These are phyloP conservation scores for Turnix velox DNA, from an alignment of 2,113 vertebrate species.

Conservation along the genomic window DNA sequence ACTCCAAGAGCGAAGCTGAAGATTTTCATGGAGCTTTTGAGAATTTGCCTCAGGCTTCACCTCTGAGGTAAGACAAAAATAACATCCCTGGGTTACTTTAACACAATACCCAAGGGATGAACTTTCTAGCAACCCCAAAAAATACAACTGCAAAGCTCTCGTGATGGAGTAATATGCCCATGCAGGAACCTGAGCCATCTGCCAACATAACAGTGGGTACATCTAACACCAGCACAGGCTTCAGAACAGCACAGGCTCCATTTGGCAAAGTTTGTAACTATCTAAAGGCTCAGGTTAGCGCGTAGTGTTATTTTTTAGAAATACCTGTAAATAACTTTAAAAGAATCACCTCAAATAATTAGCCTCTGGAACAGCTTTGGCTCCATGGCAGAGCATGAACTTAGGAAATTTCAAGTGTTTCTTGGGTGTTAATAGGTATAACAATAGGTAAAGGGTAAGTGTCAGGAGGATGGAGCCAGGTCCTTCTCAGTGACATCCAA, in stretches of 20 bases:
- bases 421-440: not conserved
- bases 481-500: too few species aligned
- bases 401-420: not conserved
- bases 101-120: not conserved
- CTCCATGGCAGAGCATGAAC: not conserved
- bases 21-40: slow-evolving; percentile 13
- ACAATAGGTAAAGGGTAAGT: too few species aligned
- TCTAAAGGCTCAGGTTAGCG: not conserved
- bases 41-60: not conserved
- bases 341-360: not conserved
- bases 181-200: not conserved
- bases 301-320: not conserved
- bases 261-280: not conserved
- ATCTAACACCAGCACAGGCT: not conserved
- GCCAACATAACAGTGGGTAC: not conserved
- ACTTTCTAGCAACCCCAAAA: not conserved
- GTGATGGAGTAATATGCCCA: not conserved
- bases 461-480: too few species aligned
- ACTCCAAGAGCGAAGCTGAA: not conserved
- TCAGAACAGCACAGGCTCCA: not conserved
- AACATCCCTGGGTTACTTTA: not conserved
- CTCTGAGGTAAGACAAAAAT: slow-evolving; percentile 59
- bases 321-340: not conserved
- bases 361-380: not conserved
- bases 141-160: not conserved